phyloP scores from a whole-genome alignment of 1,140 invertebrate genomes.

The Drosophila teissieri region DNA sequence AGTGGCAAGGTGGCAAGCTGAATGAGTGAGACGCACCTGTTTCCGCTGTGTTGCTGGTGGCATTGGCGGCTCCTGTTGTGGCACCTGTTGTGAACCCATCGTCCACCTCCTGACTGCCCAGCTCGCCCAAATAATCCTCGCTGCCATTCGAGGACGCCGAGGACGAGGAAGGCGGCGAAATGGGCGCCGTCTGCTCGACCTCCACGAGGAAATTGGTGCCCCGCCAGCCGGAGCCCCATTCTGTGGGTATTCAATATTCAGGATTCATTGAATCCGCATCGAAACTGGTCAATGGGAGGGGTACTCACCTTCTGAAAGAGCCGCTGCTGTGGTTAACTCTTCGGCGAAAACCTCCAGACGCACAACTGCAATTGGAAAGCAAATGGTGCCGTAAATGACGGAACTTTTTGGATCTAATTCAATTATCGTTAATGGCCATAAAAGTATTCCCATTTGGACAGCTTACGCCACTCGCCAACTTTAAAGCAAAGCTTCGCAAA shows the following conservation, averaged over 20 bases:
- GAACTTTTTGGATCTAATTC: neutral
- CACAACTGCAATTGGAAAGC: conserved; percentile 43
- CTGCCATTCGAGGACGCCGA: conserved; percentile 34
- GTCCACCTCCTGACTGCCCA: conserved; percentile 66
- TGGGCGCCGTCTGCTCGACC: conserved; percentile 74
- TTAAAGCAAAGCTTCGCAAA: neutral
- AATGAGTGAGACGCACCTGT: conserved; percentile 45
- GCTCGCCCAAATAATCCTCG: conserved; percentile 65
- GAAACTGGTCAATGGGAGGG: neutral
- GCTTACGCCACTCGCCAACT: neutral
- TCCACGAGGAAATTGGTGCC: conserved; percentile 82
- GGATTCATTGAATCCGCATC: neutral
- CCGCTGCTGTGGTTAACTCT: conserved; percentile 61
- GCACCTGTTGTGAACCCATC: conserved; percentile 37
- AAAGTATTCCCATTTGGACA: neutral
- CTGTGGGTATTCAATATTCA: conserved; percentile 38
- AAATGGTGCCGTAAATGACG: neutral
- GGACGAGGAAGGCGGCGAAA: conserved; percentile 43
- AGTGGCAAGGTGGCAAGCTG: too few species aligned
- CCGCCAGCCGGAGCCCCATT: conserved; percentile 82
- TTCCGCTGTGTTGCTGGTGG: conserved; percentile 25
- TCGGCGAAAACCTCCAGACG: conserved; percentile 62
- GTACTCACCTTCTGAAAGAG: conserved; percentile 76
- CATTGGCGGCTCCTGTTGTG: conserved; percentile 50
- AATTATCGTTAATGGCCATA: neutral